Conservation (phyloP, 2,113 vertebrate species). For the Fregata magnificens region DNA sequence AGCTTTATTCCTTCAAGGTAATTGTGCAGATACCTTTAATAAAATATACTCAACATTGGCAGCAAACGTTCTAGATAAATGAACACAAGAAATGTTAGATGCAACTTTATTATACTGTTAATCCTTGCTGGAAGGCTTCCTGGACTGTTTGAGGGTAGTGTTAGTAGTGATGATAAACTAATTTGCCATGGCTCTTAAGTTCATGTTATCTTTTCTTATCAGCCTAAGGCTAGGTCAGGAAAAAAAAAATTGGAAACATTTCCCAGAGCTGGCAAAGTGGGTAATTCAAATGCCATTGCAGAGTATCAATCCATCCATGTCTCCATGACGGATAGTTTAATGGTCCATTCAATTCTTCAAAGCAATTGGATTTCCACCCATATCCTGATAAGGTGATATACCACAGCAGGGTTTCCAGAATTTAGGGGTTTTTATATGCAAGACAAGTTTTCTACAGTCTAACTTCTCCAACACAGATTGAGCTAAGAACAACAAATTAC, state of each 20-base stretch:
- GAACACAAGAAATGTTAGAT: slow-evolving; percentile 71
- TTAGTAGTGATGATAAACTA: slow-evolving; percentile 69
- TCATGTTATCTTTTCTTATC: slow-evolving; percentile 73
- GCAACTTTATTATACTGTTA: slow-evolving; percentile 74
- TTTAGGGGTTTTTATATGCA: not conserved
- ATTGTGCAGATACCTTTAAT: slow-evolving; percentile 65
- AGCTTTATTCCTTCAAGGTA: slow-evolving; percentile 61
- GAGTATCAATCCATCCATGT: slow-evolving; percentile 26
- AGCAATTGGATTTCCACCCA: slow-evolving; percentile 25
- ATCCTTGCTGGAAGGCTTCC: slow-evolving; percentile 76
- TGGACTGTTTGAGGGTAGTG: slow-evolving; percentile 62
- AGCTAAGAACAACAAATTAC: not conserved
- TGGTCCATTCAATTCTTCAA: slow-evolving; percentile 53
- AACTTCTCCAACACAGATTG: not conserved
- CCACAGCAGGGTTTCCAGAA: not conserved
- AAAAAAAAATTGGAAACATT: slow-evolving; percentile 55
- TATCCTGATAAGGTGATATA: slow-evolving; percentile 15
- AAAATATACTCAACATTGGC: slow-evolving; percentile 48
- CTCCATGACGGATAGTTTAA: not conserved
- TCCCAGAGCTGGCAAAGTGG: slow-evolving; percentile 29
- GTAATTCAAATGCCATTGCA: slow-evolving; percentile 32
- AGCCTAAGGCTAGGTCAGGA: slow-evolving; percentile 62
- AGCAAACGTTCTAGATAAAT: slow-evolving; percentile 63
- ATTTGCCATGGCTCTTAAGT: slow-evolving; percentile 69
- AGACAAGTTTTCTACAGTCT: not conserved